Evolutionary conservation across 2,888 invertebrate genomes (phyloP).

Genomic region (Drosophila melanocephala): DNA sequence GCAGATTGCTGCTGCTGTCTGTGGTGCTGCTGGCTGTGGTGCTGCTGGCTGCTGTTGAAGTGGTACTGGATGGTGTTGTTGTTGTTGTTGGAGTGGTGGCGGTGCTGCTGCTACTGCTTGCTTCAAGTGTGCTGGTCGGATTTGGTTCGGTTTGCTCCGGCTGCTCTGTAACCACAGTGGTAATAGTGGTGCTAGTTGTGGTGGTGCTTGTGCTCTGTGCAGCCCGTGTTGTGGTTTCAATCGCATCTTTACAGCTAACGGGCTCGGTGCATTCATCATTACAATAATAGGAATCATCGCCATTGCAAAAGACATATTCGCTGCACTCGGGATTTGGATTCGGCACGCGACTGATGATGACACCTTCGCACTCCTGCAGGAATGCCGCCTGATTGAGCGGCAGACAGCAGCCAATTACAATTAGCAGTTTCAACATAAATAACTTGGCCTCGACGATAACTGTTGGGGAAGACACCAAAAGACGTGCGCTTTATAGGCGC

Average conservation of each 20-base stretch:
- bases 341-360: constrained; percentile 55
- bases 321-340: constrained; percentile 71
- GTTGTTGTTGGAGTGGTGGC: background rate
- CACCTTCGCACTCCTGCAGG: constrained; percentile 73
- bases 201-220: constrained; percentile 6
- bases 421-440: constrained; percentile 56
- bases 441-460: constrained; percentile 27
- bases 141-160: background rate
- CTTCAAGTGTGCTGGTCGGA: background rate
- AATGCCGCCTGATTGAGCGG: constrained; percentile 45
- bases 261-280: constrained; percentile 68
- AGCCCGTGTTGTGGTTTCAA: background rate
- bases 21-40: constrained; percentile 12
- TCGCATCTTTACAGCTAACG: constrained; percentile 43
- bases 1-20: constrained; percentile 18
- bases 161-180: constrained; percentile 1
- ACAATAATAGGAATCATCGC: constrained; percentile 72
- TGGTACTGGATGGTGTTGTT: background rate
- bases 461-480: constrained; percentile 27
- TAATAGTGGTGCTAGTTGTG: background rate
- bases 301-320: constrained; percentile 76
- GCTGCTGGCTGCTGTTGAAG: background rate
- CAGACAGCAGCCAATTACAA: constrained; percentile 56
- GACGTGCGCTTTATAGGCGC: constrained; percentile 57
- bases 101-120: background rate